phyloP scores from a whole-genome alignment of 1,140 invertebrate species.

The Triops cancriformis region DNA sequence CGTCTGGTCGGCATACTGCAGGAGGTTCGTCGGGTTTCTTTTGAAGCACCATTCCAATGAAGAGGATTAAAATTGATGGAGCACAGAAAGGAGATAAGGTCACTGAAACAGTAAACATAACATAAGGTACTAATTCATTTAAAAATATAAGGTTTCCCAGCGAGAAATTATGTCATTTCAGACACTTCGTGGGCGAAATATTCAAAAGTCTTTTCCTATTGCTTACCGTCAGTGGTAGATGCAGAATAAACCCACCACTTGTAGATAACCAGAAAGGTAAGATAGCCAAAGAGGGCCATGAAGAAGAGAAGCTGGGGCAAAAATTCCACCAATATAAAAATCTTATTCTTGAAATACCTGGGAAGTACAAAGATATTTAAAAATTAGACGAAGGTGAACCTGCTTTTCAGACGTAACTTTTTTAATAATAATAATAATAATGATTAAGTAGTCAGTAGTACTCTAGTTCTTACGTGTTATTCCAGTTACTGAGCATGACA shows the following conservation, averaged over 20 bases:
- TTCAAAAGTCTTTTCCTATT: background rate
- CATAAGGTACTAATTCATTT: too few relatives aligned
- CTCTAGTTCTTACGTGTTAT: slow-evolving; percentile 35
- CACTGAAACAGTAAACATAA: slow-evolving; percentile 17
- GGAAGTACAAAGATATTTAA: background rate
- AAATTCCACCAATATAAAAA: slow-evolving; percentile 39
- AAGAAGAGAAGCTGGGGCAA: slow-evolving; percentile 41
- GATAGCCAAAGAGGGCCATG: slow-evolving; percentile 39
- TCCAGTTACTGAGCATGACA: slow-evolving; percentile 51
- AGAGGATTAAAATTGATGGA: slow-evolving; percentile 39
- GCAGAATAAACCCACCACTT: slow-evolving; percentile 39
- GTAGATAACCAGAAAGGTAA: slow-evolving; percentile 38
- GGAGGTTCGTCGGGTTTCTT: slow-evolving; percentile 18
- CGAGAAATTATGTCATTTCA: too few relatives aligned
- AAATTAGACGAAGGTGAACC: background rate
- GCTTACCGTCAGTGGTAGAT: background rate
- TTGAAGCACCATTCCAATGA: slow-evolving; percentile 42
- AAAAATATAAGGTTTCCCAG: too few relatives aligned
- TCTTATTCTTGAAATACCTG: slow-evolving; percentile 36
- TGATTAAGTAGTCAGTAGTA: background rate
- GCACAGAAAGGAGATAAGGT: slow-evolving; percentile 34
- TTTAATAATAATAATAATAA: background rate
- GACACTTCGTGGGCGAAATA: background rate
- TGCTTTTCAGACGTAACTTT: background rate
- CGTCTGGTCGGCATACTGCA: background rate